These are phyloP conservation scores for Bettongia penicillata DNA, from an alignment of 2,113 vertebrate genomes.

Conservation along the genomic window DNA sequence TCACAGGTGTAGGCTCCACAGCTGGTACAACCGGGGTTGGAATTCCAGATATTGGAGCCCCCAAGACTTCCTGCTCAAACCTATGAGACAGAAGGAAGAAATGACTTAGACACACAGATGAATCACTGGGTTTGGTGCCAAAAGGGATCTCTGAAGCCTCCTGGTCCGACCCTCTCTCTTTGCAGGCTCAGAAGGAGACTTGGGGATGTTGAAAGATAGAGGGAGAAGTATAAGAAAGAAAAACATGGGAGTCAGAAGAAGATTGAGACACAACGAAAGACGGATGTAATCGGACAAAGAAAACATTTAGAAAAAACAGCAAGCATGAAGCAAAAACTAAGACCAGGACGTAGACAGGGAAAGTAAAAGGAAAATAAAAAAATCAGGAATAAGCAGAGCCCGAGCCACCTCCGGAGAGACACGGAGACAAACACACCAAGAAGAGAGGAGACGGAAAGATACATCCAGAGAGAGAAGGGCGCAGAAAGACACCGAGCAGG, in stretches of 20 bases:
- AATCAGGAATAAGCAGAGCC: no score
- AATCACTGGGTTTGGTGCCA: neutral
- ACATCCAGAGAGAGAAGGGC: no score
- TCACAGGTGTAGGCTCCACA: slow-evolving; percentile 80
- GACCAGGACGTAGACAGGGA: neutral
- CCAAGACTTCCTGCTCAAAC: slow-evolving; percentile 95
- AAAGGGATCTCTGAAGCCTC: neutral
- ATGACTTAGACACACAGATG: neutral
- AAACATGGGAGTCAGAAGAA: no score
- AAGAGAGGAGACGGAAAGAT: neutral
- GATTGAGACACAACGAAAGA: no score
- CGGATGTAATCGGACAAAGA: no score
- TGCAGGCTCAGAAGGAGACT: neutral
- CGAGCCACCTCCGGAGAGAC: no score
- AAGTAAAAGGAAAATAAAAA: neutral
- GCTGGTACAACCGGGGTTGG: slow-evolving; percentile 83
- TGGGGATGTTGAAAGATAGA: no score
- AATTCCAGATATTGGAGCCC: slow-evolving; percentile 86
- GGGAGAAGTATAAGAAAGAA: no score
- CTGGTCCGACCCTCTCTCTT: neutral
- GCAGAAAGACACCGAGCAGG: no score
- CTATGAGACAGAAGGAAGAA: slow-evolving; percentile 47
- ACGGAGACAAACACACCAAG: no score
- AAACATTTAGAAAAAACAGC: neutral
- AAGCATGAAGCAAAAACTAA: no score